Base-by-base conservation (phyloP, 2,113 vertebrate species). In the Beaufortia kweichowensis region DNA sequence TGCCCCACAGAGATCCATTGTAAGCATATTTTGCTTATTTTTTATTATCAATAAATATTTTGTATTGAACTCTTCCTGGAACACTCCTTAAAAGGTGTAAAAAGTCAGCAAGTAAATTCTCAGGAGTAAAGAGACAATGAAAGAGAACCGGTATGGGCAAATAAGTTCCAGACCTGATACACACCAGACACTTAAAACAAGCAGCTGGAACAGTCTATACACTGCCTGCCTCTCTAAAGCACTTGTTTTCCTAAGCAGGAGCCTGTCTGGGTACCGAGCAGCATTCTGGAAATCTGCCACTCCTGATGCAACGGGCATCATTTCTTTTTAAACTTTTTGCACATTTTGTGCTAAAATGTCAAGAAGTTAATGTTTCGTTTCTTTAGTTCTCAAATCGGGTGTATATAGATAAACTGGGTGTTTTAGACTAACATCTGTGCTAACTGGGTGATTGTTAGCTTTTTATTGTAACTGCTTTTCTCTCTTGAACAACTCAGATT, bases 191-290 rank as follows among this genome's bases (percentile, higher is more conserved):
- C 19, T 24, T 46, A 66, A 66, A 66, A 7, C 28, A 53, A 53
- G 66, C 19, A n/a, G n/a, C n/a, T n/a, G n/a, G n/a, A n/a, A n/a
- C n/a, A n/a, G 19, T 68, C 43, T 29, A 67, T 50, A 67, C 43
- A 46, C 41, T 66, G 35, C 35, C 35, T 48, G 3, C 24, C 46
- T 68, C 46, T 6, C 60, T 35, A 65, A 35, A 75, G n/a, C 11
- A 11, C 41, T 53, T 75, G 61, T 75, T 75, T 75, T 65, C 73
- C 46, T 65, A 53, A 56, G 41, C 46, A 53, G 26, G n/a, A 46
- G 72, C 19, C 41, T 17, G 28, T 31, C 46, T 31, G 26, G 46
- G 46, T 33, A 28, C 53, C 26, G 46, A 53, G 6, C 46, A 53
- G 48, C n/a, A 53, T 50, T 19, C 43, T 31, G 17, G 26, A 50